A percentile compares a stretch with the other conserved stretches of the same genome.
phyloP scores from a whole-genome alignment of 2,888 invertebrate species.

The Cosmia pyralina region DNA sequence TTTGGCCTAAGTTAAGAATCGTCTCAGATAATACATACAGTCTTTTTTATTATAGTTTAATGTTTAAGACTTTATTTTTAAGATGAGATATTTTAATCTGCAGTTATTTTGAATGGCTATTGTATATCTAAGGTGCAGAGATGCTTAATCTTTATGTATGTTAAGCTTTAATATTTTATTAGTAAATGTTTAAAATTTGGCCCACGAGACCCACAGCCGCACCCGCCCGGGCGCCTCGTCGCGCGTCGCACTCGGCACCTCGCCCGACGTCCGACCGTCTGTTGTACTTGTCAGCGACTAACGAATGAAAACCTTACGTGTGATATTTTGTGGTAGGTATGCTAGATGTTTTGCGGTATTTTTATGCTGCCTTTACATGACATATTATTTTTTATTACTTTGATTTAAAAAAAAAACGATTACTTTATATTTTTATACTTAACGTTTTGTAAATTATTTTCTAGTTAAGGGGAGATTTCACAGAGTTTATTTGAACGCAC shows the following conservation, averaged over 20 bases:
- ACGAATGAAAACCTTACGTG: slow-evolving; percentile 82
- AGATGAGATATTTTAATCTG: slow-evolving; percentile 90
- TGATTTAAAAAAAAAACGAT: slow-evolving; percentile 77
- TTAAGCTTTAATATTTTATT: slow-evolving; percentile 91
- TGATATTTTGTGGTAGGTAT: slow-evolving; percentile 87
- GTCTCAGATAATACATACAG: slow-evolving; percentile 81
- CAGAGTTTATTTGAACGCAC: slow-evolving; percentile 75
- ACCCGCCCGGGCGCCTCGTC: slow-evolving; percentile 66
- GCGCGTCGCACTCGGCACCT: slow-evolving; percentile 52
- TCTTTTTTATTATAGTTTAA: slow-evolving; percentile 87
- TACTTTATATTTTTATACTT: slow-evolving; percentile 89
- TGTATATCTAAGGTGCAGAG: slow-evolving; percentile 90
- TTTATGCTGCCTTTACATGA: slow-evolving; percentile 82
- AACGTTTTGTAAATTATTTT: slow-evolving; percentile 87
- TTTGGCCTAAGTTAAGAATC: slow-evolving; percentile 87
- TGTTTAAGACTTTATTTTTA: slow-evolving; percentile 89
- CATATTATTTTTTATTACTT: slow-evolving; percentile 76
- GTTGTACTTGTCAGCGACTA: slow-evolving; percentile 61
- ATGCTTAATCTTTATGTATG: slow-evolving; percentile 91
- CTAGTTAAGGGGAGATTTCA: slow-evolving; percentile 80
- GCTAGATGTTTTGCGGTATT: slow-evolving; percentile 84
- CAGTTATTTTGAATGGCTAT: slow-evolving; percentile 90
- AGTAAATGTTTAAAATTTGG: slow-evolving; percentile 89
- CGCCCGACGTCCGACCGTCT: slow-evolving; percentile 52
- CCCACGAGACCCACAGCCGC: slow-evolving; percentile 79